These are phyloP conservation scores for Eutolmus rufibarbis DNA, from an alignment of 2,888 invertebrate species.

Conservation along the genomic window DNA sequence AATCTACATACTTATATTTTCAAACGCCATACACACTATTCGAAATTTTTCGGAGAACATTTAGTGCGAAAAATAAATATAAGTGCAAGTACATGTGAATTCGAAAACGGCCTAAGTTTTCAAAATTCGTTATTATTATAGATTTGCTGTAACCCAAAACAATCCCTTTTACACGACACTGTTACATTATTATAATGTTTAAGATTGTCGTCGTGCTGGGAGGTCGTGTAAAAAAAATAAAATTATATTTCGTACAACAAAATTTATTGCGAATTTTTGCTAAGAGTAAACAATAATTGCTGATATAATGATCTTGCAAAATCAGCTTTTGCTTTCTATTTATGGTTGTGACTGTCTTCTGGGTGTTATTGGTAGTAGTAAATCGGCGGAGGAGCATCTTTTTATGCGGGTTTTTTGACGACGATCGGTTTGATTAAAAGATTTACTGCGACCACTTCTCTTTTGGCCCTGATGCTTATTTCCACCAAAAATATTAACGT, in stretches of 20 bases:
- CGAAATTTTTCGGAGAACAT: too few species aligned
- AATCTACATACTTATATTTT: too few species aligned
- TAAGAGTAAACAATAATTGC: neutral
- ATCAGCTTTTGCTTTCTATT: neutral
- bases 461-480: conserved; percentile 47
- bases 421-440: conserved; percentile 52
- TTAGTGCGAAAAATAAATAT: too few species aligned
- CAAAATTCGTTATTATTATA: too few species aligned
- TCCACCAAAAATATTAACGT: conserved; percentile 52
- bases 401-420: conserved; percentile 49
- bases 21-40: too few species aligned
- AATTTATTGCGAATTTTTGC: neutral
- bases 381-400: conserved; percentile 60
- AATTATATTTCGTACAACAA: neutral
- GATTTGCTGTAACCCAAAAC: too few species aligned
- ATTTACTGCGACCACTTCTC: conserved; percentile 58
- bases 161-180: too few species aligned
- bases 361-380: conserved; percentile 53
- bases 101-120: too few species aligned
- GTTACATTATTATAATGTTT: too few species aligned
- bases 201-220: too few species aligned
- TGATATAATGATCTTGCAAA: neutral
- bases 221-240: neutral
- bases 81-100: too few species aligned
- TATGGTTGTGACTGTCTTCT: neutral